Evolutionary conservation across 2,888 invertebrate genomes (phyloP).

Genomic region (Cosmia trapezina): DNA sequence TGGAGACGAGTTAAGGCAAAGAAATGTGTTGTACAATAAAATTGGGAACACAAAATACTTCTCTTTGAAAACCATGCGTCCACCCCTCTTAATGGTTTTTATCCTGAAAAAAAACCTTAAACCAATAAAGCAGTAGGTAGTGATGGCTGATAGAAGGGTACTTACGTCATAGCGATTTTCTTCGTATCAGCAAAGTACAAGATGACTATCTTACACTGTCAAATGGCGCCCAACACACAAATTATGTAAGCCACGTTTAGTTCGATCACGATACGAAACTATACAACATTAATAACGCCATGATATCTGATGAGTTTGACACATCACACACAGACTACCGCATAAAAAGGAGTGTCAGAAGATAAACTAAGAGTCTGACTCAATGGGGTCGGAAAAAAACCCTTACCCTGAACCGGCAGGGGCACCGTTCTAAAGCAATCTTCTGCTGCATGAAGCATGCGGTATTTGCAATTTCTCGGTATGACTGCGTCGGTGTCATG

Average conservation of each 20-base stretch:
- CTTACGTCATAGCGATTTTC: background rate
- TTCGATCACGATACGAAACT: background rate
- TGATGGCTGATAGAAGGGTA: background rate
- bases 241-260: background rate
- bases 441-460: background rate
- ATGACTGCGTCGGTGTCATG: background rate
- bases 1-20: background rate
- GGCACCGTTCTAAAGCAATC: background rate
- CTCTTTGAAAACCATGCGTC: too few species aligned
- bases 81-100: too few species aligned
- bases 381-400: conserved; percentile 15
- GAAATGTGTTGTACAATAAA: background rate
- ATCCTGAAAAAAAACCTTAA: too few species aligned
- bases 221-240: conserved; percentile 1
- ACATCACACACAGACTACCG: background rate
- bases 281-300: background rate
- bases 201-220: background rate
- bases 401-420: background rate
- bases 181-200: background rate
- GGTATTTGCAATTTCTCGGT: conserved; percentile 7
- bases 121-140: background rate
- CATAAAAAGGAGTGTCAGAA: background rate
- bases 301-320: conserved; percentile 7
- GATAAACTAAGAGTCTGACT: background rate
- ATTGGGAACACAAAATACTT: background rate